Evolutionary conservation across 2,113 vertebrate genomes (phyloP).

Genomic region (Sturnus vulgaris): DNA sequence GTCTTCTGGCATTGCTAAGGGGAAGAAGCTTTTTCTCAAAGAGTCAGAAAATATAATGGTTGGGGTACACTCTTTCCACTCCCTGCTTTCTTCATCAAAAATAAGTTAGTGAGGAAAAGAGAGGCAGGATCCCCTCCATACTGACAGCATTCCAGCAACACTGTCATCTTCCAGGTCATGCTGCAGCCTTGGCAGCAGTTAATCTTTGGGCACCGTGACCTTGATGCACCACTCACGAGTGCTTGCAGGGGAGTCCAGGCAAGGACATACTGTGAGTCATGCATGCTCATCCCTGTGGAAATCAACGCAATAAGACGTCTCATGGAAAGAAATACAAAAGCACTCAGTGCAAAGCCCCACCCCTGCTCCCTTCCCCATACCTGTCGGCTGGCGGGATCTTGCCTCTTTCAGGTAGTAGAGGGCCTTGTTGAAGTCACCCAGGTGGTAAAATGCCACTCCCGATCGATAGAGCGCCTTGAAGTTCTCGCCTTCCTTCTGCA

Average conservation of each 20-base stretch:
- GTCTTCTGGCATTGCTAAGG: neutral
- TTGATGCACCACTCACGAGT: neutral
- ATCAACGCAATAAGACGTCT: neutral
- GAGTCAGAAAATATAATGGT: neutral
- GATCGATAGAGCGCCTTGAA: constrained; percentile 98
- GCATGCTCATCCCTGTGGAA: neutral
- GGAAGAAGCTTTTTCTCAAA: neutral
- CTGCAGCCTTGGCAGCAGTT: neutral
- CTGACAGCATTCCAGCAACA: neutral
- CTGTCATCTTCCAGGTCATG: neutral
- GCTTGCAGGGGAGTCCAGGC: neutral
- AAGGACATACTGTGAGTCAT: neutral
- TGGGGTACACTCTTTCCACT: neutral
- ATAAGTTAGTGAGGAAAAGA: neutral
- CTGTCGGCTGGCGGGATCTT: constrained; percentile 91
- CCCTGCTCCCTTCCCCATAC: constrained; percentile 46
- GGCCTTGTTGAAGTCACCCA: constrained; percentile 95
- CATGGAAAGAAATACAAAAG: neutral
- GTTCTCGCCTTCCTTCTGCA: constrained; percentile 95
- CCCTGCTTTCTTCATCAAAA: neutral
- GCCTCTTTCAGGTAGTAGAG: constrained; percentile 97
- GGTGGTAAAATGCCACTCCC: constrained; percentile 96
- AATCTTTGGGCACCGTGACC: neutral
- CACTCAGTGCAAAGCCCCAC: neutral
- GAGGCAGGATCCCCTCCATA: neutral